These are phyloP conservation scores for Pachyramphus minor DNA, from an alignment of 2,113 vertebrate genomes.

Conservation along the genomic window DNA sequence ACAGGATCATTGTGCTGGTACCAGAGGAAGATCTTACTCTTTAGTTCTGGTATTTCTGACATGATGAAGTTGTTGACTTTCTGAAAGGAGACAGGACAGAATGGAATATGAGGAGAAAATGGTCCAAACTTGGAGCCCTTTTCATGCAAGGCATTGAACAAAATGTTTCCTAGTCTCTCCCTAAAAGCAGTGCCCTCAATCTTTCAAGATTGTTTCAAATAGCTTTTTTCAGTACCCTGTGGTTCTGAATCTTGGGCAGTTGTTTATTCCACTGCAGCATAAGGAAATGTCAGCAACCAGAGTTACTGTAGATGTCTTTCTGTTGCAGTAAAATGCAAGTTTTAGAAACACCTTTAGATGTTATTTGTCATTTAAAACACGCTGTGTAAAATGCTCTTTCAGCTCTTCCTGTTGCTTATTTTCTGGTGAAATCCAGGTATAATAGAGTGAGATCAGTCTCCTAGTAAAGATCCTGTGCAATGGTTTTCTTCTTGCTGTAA, in stretches of 20 bases:
- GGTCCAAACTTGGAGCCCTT: not conserved
- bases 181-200: slow-evolving; percentile 25
- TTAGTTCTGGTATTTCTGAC: not conserved
- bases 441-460: not conserved
- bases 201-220: slow-evolving; percentile 15
- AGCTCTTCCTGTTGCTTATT: not conserved
- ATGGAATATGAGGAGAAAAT: not conserved
- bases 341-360: not conserved
- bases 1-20: not conserved
- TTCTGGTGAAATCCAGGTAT: not conserved
- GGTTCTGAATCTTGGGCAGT: not conserved
- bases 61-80: not conserved
- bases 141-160: not conserved
- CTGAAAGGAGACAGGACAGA: not conserved
- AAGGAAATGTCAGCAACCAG: not conserved
- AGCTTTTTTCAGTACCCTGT: not conserved
- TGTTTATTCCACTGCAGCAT: not conserved
- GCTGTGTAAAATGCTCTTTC: not conserved
- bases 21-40: not conserved
- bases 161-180: not conserved
- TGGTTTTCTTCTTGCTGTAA: not conserved
- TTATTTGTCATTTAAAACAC: not conserved
- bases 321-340: not conserved
- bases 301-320: not conserved
- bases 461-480: not conserved